Conservation (phyloP, 2,797 vertebrate species). For the Apogon talboti region DNA sequence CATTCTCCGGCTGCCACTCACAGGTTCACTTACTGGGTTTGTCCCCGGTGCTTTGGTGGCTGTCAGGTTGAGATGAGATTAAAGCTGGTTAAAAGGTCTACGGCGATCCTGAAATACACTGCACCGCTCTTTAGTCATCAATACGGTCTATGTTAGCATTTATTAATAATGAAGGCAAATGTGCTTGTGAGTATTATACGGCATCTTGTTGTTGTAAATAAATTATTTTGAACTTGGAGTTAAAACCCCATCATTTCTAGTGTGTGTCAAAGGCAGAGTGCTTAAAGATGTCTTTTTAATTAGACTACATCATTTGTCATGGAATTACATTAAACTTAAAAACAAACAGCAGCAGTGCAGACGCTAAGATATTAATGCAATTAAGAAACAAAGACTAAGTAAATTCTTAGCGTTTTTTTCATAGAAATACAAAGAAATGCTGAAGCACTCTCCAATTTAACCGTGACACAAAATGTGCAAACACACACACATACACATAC, state of each 20-base stretch:
- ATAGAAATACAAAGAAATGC: not conserved
- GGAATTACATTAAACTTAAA: conserved; percentile 1
- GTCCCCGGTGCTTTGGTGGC: conserved; percentile 22
- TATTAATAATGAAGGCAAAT: not conserved
- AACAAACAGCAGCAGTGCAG: not conserved
- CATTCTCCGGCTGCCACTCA: conserved; percentile 38
- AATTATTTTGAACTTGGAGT: conserved; percentile 4
- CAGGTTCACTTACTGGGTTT: conserved; percentile 27
- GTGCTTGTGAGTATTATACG: not conserved
- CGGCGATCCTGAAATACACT: conserved; percentile 5
- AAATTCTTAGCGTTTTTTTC: not conserved
- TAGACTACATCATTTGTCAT: conserved; percentile 1
- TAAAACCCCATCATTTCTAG: conserved; percentile 25
- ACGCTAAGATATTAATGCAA: not conserved
- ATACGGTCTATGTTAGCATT: not conserved
- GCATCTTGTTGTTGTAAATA: not conserved
- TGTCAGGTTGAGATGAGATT: conserved; percentile 33
- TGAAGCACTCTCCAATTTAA: conserved; percentile 1
- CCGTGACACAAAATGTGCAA: not conserved
- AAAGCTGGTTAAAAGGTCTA: conserved; percentile 26
- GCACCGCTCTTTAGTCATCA: not conserved
- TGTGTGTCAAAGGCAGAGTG: conserved; percentile 8
- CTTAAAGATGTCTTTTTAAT: conserved; percentile 7
- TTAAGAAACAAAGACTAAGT: conserved; percentile 1
- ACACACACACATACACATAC: not conserved